Base-by-base conservation (phyloP, 2,888 invertebrate species). In the Melinopterus prodromus region DNA sequence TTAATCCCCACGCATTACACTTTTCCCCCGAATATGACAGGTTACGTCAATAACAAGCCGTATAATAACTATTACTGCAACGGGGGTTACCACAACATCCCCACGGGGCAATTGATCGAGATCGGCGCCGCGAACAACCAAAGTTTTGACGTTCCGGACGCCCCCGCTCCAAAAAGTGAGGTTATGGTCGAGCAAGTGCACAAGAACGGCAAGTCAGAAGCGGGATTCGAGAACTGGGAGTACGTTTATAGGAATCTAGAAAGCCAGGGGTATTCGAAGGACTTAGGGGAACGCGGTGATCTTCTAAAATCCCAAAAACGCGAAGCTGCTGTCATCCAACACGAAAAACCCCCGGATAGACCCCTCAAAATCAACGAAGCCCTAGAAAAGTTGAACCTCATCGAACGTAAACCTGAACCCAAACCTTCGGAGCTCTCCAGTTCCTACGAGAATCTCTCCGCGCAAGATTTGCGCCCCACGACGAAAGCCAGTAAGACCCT, bases 231-330 rank as follows among this genome's bases (percentile, higher is more conserved):
- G 83, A 92, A 93, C 77, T 96, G 96, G 96, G 94, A 94, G 86
- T 95, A 95, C 86, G 95, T 96, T 0, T 96, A 94, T 86, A 92
- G 93, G 84, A 94, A 95, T 86, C 89, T 96, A 69, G 95, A 95
- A 80, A 94, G 93, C 84, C 93, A 94, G 84, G 94, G 95, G 0
- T 94, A 95, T 83, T 90, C 89, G 7, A 92, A 92, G 83, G 95
- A 95, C 84, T 87, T 93, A 6, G 93, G 92, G 0, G 93, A 93
- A 84, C 88, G 94, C 75, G 94, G 93, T 79, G 92, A 95, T 84
- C 90, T 94, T 79, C 84, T 93, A 70, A 91, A 91, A 6, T 90
- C 91, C 0, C 77, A 76, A 37, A 78, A 53, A 75, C 75, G 72
- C 15, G 78, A 76, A 15, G 77, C 79, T 16, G 36, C 77, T 70